Evolutionary conservation across 2,797 vertebrate species (phyloP), one percentile per base, ranked within the genome.

Genomic region (Brotula barbata): DNA sequence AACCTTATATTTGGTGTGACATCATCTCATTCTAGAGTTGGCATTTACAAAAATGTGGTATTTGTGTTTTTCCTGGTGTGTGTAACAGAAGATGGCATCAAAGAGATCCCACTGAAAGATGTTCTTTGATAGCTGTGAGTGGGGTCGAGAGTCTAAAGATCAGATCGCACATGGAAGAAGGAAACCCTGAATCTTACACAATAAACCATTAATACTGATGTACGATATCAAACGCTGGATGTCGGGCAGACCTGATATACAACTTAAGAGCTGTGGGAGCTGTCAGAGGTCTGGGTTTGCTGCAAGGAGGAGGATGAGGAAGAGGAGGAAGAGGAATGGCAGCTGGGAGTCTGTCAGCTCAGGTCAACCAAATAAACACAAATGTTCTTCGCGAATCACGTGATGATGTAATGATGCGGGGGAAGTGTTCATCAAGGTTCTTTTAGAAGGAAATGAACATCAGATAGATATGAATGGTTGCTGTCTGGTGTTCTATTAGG

Each of bases 341-440:
- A 85, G 82, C 71, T 80, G 75, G 2, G 47, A 65, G 51, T 57
- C 19, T 65, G 58, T 71, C 57, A 51, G 39, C 34, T 69, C 58
- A 31, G 43, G 23, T 62, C 61, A 70, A 58, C 41, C 53, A 66
- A 63, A 58, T 15, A n/a, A 15, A 48, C 45, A 60, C 9, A 58
- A 62, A 61, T 25, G 46, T 64, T 75, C 39, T 37, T 53, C 39
- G n/a, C 58, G 28, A 65, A 60, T 50, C 45, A 15, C 19, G 19
- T 31, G 21, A 19, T 40, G 46, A 52, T 48, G 55, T 17, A 15
- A 58, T 61, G 14, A 37, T 58, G 39, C 61, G 36, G 45, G 0
- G 25, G 16, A 49, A 37, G 34, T 46, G 58, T 66, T 36, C 39
- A 37, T 45, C 10, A 2, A 45, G 20, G 3, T 13, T 22, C 12